phyloP scores from a whole-genome alignment of 2,888 invertebrate genomes.

The Eudemis profundana region DNA sequence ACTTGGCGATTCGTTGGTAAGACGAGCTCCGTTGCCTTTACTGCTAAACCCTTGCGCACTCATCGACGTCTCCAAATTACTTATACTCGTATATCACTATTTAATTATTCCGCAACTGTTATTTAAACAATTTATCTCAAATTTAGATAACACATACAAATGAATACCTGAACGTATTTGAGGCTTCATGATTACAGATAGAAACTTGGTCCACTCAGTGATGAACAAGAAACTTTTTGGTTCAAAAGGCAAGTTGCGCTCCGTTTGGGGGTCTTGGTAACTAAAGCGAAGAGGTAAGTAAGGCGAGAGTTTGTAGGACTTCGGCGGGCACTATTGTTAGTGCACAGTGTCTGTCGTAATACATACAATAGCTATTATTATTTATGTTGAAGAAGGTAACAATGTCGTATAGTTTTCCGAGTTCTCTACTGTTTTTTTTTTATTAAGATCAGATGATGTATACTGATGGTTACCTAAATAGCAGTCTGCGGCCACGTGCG shows the following conservation, averaged over 20 bases:
- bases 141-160: constrained; percentile 7
- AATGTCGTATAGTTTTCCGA: neutral
- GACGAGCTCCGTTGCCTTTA: constrained; percentile 50
- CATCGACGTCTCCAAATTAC: constrained; percentile 16
- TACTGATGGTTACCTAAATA: constrained; percentile 43
- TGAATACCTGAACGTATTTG: constrained; percentile 33
- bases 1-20: constrained; percentile 58
- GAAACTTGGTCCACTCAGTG: constrained; percentile 59
- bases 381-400: constrained; percentile 7
- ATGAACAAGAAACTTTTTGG: constrained; percentile 53
- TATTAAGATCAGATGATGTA: constrained; percentile 12
- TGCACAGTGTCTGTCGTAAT: constrained; percentile 42
- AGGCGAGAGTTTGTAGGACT: constrained; percentile 63
- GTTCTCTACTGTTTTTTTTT: neutral
- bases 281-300: constrained; percentile 39
- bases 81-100: constrained; percentile 7
- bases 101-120: neutral
- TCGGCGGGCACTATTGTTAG: constrained; percentile 49
- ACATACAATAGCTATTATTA: constrained; percentile 7
- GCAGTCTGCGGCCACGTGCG: constrained; percentile 53
- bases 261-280: constrained; percentile 54
- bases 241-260: constrained; percentile 58
- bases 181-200: constrained; percentile 48
- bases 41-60: constrained; percentile 32
- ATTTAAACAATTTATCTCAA: neutral